These are phyloP conservation scores for Campylomormyrus tamandua DNA, from an alignment of 2,113 vertebrate genomes.

Conservation along the genomic window DNA sequence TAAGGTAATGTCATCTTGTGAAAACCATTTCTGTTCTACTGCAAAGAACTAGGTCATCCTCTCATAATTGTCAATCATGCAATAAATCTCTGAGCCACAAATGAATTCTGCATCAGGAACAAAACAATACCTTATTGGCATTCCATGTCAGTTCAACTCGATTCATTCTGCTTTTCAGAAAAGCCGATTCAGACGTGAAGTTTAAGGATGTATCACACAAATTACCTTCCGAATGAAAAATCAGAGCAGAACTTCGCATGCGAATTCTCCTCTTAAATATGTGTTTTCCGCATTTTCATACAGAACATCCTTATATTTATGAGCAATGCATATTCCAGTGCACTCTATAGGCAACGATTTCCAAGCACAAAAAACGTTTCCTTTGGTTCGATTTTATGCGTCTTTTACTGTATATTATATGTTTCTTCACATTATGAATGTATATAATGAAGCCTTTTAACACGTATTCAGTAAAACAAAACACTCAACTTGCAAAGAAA, in stretches of 20 bases:
- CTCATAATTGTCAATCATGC: slow-evolving; percentile 85
- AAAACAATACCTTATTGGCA: slow-evolving; percentile 81
- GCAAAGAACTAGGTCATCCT: slow-evolving; percentile 77
- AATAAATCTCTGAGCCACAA: slow-evolving; percentile 78
- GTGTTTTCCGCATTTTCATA: slow-evolving; percentile 13
- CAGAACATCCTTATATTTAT: slow-evolving; percentile 14
- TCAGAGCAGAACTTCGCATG: slow-evolving; percentile 11
- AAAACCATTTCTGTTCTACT: slow-evolving; percentile 73
- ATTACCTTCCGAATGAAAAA: slow-evolving; percentile 26
- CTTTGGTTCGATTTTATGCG: background rate
- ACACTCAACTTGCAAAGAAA: background rate
- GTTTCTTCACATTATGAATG: background rate
- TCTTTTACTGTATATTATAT: background rate
- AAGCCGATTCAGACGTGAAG: slow-evolving; percentile 71
- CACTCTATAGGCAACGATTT: background rate
- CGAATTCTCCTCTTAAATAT: slow-evolving; percentile 18
- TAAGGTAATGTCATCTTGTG: slow-evolving; percentile 62
- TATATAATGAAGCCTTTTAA: background rate
- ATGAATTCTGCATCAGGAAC: slow-evolving; percentile 74
- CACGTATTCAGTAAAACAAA: background rate
- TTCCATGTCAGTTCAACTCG: slow-evolving; percentile 75
- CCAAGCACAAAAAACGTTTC: background rate
- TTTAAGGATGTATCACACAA: slow-evolving; percentile 48
- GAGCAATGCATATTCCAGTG: background rate
- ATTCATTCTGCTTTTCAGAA: slow-evolving; percentile 74